Conservation (phyloP, 2,888 invertebrate species). For the Muschampia staudingeri region DNA sequence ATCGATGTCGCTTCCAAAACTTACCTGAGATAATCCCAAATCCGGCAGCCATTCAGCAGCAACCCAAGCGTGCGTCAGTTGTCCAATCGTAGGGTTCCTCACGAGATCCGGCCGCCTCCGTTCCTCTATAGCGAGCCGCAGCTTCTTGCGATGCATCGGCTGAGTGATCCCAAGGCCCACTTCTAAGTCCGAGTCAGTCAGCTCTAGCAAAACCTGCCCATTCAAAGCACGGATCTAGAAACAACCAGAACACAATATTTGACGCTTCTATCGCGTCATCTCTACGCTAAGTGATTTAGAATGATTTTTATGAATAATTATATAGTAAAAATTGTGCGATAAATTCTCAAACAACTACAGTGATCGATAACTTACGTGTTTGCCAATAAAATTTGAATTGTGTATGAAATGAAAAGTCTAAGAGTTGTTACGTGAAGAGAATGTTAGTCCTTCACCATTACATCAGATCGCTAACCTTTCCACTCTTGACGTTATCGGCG, state of each 20-base stretch:
- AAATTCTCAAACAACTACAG: background rate
- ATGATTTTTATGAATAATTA: conserved; percentile 7
- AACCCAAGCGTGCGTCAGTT: conserved; percentile 98
- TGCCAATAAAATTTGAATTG: background rate
- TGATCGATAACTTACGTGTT: background rate
- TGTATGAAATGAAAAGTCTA: background rate
- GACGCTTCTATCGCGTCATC: conserved; percentile 89
- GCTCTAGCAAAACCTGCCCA: conserved; percentile 97
- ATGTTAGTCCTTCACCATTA: background rate
- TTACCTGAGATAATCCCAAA: conserved; percentile 95
- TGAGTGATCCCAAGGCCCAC: conserved; percentile 97
- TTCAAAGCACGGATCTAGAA: conserved; percentile 93
- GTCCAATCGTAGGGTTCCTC: conserved; percentile 97
- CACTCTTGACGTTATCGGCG: conserved; percentile 98
- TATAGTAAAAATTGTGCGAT: background rate
- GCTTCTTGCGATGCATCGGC: conserved; percentile 98
- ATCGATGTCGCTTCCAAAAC: background rate
- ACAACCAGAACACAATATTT: conserved; percentile 92
- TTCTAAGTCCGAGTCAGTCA: conserved; percentile 98
- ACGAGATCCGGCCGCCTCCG: conserved; percentile 97
- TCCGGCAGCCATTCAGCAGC: conserved; percentile 98
- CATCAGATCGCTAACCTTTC: conserved; percentile 92
- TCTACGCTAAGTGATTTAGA: conserved; percentile 55
- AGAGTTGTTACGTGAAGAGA: background rate
- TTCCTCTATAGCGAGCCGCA: conserved; percentile 98